These are phyloP conservation scores for Scophthalmus maximus DNA, from an alignment of 2,113 vertebrate genomes.

Conservation along the genomic window DNA sequence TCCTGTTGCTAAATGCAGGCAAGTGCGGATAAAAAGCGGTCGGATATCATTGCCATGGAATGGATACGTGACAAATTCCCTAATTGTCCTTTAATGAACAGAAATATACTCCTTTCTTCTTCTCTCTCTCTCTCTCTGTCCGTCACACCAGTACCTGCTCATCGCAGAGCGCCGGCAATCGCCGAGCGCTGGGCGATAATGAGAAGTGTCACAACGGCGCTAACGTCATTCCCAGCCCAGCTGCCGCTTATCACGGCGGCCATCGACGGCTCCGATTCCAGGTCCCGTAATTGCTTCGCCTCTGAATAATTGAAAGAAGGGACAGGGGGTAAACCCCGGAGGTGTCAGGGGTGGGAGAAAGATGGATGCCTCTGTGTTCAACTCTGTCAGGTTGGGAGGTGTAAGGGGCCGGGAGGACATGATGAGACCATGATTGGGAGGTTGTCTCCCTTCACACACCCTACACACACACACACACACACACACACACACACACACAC, in stretches of 20 bases:
- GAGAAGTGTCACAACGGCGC: constrained; percentile 49
- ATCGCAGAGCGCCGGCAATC: constrained; percentile 32
- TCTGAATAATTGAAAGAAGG: constrained; percentile 72
- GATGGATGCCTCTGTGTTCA: constrained; percentile 54
- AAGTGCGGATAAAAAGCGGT: too few species aligned
- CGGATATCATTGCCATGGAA: too few species aligned
- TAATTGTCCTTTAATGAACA: too few species aligned
- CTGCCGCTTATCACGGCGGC: constrained; percentile 49
- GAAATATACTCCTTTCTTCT: constrained; percentile 5
- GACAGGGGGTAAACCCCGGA: constrained; percentile 56
- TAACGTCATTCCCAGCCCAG: constrained; percentile 54
- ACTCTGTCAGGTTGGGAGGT: constrained; percentile 42
- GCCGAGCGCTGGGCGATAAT: constrained; percentile 53
- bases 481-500: background rate
- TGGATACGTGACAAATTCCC: too few species aligned
- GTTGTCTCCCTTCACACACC: background rate
- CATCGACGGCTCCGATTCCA: constrained; percentile 47
- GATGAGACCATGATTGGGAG: constrained; percentile 44
- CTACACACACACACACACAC: background rate
- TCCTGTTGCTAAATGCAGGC: too few species aligned
- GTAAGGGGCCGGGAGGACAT: constrained; percentile 40
- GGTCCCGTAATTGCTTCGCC: constrained; percentile 64
- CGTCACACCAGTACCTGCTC: constrained; percentile 34
- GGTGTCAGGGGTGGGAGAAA: constrained; percentile 50
- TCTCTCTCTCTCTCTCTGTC: background rate